Conservation (phyloP, 2,888 invertebrate species). For the Melangyna quadrimaculata region DNA sequence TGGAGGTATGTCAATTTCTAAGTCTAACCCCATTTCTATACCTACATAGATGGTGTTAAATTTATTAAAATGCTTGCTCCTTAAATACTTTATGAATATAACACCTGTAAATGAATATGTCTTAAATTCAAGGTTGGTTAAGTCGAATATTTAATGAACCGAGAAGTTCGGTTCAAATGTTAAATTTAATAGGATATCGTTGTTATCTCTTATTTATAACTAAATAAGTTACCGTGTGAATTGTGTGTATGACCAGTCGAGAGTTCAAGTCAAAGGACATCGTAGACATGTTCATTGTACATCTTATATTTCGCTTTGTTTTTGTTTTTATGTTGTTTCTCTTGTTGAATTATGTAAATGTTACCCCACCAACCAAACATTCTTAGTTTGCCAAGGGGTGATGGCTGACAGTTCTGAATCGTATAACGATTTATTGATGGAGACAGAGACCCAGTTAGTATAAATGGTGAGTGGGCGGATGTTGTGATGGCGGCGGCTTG, state of each 20-base stretch:
- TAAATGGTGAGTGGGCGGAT: not conserved
- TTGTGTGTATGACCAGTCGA: not conserved
- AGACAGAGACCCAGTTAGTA: not conserved
- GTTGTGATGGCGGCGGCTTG: not conserved
- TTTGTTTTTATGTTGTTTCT: not conserved
- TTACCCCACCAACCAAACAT: not conserved
- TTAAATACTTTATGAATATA: not conserved
- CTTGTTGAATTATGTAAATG: conserved; percentile 14
- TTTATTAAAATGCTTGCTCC: not conserved
- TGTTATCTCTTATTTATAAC: not conserved
- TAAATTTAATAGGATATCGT: not conserved
- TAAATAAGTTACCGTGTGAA: not conserved
- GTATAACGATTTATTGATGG: conserved; percentile 30
- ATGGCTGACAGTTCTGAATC: not conserved
- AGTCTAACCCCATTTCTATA: not conserved
- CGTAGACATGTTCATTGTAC: not conserved
- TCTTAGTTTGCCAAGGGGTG: not conserved
- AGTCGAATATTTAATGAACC: not conserved
- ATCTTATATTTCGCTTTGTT: not conserved
- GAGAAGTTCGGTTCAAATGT: not conserved
- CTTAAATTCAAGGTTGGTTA: conserved; percentile 4
- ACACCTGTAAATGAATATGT: not conserved
- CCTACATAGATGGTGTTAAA: not conserved
- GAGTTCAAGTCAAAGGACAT: conserved; percentile 14
- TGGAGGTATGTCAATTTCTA: not conserved